Conservation (phyloP, 2,797 vertebrate species). For the Lagocephalus sceleratus region DNA sequence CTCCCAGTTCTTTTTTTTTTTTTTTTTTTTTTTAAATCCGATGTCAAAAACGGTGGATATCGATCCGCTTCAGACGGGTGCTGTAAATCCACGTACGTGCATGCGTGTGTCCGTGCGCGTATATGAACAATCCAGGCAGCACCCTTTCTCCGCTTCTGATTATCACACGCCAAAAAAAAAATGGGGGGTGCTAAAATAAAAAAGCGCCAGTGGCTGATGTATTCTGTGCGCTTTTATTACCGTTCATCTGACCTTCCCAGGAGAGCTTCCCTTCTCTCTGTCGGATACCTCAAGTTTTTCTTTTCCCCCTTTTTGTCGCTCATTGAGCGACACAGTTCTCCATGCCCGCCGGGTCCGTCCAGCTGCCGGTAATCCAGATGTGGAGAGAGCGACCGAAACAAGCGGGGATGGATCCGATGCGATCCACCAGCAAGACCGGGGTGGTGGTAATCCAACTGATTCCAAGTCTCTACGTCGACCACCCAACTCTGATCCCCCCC, state of each 20-base stretch:
- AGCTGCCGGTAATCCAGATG: conserved; percentile 63
- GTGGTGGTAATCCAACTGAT: conserved; percentile 17
- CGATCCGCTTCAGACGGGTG: conserved; percentile 65
- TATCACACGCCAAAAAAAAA: conserved; percentile 31
- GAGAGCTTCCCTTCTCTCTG: conserved; percentile 36
- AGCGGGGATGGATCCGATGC: conserved; percentile 22
- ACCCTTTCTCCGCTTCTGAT: conserved; percentile 47
- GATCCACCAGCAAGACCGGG: conserved; percentile 40
- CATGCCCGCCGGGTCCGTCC: conserved; percentile 38
- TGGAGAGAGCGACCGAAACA: conserved; percentile 39
- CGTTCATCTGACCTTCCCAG: conserved; percentile 25
- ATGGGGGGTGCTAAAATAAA: conserved; percentile 34
- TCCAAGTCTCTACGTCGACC: conserved; percentile 51
- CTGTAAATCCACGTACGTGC: conserved; percentile 65
- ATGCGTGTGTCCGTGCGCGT: conserved; percentile 29
- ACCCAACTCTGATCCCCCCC: conserved; percentile 36
- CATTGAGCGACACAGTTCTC: conserved; percentile 17
- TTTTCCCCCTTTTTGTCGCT: neutral
- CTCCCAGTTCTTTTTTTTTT: neutral
- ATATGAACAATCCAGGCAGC: conserved; percentile 55
- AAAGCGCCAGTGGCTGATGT: conserved; percentile 24
- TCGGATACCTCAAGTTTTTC: conserved; percentile 47
- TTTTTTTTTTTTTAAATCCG: neutral
- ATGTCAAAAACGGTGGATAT: conserved; percentile 33
- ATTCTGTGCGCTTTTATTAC: conserved; percentile 8